phyloP scores from a whole-genome alignment of 1,140 invertebrate genomes.

The Pemphigus obesinymphae region DNA sequence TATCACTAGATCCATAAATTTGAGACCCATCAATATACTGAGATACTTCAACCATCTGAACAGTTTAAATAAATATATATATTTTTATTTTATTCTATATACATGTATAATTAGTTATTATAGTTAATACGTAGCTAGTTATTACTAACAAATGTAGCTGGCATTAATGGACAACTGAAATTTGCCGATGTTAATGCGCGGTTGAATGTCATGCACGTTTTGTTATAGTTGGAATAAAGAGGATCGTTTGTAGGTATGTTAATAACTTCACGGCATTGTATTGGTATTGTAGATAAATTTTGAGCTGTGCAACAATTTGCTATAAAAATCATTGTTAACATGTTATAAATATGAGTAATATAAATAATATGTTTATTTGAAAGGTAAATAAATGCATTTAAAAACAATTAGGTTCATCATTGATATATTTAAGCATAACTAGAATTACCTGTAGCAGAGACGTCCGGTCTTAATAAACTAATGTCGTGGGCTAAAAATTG shows the following conservation, averaged over 20 bases:
- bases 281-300: not conserved
- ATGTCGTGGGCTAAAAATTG: conserved; percentile 58
- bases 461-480: conserved; percentile 46
- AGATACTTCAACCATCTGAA: conserved; percentile 68
- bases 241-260: conserved; percentile 76
- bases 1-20: conserved; percentile 62
- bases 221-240: conserved; percentile 62
- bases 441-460: conserved; percentile 10
- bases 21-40: conserved; percentile 69
- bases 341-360: too few relatives aligned
- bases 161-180: conserved; percentile 55
- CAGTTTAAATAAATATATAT: not conserved
- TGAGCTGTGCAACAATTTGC: conserved; percentile 1
- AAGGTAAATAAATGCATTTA: too few relatives aligned
- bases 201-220: conserved; percentile 79
- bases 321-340: not conserved
- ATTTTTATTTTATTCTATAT: not conserved
- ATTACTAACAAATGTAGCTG: conserved; percentile 30
- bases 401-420: not conserved
- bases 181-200: conserved; percentile 68
- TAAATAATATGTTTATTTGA: too few relatives aligned
- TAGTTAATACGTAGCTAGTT: too few relatives aligned
- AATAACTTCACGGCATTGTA: conserved; percentile 57
- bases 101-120: not conserved
- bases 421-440: not conserved